phyloP scores from a whole-genome alignment of 2,113 vertebrate genomes.

The Acrocephalus arundinaceus region DNA sequence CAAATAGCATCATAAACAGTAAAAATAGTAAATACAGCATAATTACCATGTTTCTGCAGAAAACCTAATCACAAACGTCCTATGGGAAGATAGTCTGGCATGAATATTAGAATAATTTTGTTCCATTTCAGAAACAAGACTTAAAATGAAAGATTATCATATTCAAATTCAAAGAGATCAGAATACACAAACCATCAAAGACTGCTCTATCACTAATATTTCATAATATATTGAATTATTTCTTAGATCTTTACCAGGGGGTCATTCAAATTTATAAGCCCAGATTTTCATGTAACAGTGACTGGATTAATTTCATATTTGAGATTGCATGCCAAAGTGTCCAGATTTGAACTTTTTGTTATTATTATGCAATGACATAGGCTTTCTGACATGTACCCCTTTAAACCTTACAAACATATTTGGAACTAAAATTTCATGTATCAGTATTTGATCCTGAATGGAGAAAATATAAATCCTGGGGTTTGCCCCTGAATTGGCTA shows the following conservation, averaged over 20 bases:
- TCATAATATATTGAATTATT: background rate
- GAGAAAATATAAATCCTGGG: background rate
- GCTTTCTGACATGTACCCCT: background rate
- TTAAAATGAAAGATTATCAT: background rate
- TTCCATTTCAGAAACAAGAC: constrained; percentile 8
- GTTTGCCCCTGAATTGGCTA: background rate
- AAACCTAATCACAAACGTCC: background rate
- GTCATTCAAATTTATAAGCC: background rate
- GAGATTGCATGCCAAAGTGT: background rate
- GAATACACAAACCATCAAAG: background rate
- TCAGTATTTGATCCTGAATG: background rate
- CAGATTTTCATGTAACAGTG: background rate
- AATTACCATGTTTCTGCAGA: constrained; percentile 8
- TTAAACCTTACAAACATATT: background rate
- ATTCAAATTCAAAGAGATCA: background rate
- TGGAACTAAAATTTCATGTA: background rate
- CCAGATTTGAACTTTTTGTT: background rate
- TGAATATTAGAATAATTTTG: background rate
- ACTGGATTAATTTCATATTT: background rate
- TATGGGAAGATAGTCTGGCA: background rate
- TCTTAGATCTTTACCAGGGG: background rate
- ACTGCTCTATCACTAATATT: background rate
- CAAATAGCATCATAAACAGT: constrained; percentile 3
- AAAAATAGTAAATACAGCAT: constrained; percentile 36
- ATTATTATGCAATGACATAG: background rate